Base-by-base conservation (phyloP, 2,113 vertebrate species). In the Mus musculus region DNA sequence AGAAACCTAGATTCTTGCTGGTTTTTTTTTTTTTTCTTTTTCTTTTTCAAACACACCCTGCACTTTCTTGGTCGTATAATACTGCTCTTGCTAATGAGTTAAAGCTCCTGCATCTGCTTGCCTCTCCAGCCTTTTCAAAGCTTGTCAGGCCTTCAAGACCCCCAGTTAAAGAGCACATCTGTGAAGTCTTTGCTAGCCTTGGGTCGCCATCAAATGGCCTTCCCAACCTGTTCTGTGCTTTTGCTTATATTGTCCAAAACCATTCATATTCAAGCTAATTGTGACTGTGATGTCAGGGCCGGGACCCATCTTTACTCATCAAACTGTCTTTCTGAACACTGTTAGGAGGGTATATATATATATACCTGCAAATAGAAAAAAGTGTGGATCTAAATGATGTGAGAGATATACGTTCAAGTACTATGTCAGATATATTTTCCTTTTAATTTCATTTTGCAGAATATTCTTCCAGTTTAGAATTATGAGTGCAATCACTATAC, bases 1-100 rank as follows among this genome's bases (percentile, higher is more conserved):
- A 97, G 86, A 96, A 96, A 93, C n/a, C 92, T 95, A 92, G 95
- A 90, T 95, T 94, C 76, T 65, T 94, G 65, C 95, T 82, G 24
- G 12, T 30, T 65, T 65, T 61, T 65, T 65, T 59, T 59, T 56
- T 52, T 6, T 52, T 52, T 52, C 7, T 52, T 61, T 61, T 22
- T 61, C 13, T 61, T 61, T 88, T 86, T 88, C 94, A 88, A 96
- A 81, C 11, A 42, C 65, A n/a, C 10, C 49, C 78, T 96, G 63
- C 1, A 59, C 30, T 93, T 90, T 96, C 89, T 63, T 90, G 61
- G 71, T 90, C 52, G 19, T 2, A 8, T 93, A 90, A 24, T 16
- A 95, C 91, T 95, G 69, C 63, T 95, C 26, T 93, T 86, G 16
- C 30, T 91, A 36, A 33, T 78, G 7, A 39, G 54, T 91, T 39